These are phyloP conservation scores for Platycnemis pennipes DNA, from an alignment of 2,888 invertebrate genomes.

Conservation along the genomic window DNA sequence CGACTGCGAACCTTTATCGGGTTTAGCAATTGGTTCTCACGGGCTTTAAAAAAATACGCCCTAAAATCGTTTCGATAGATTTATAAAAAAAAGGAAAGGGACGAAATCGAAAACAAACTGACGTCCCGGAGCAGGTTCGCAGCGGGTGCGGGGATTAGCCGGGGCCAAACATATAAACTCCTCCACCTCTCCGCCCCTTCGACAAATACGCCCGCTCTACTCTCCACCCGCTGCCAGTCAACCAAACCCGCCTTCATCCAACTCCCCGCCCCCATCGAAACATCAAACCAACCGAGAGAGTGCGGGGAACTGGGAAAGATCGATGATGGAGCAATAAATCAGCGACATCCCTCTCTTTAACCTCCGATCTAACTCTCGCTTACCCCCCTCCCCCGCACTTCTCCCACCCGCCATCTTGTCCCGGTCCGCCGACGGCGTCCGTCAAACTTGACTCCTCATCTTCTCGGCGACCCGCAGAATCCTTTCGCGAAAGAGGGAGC, in stretches of 20 bases:
- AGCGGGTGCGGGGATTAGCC: not conserved
- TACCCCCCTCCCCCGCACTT: not conserved
- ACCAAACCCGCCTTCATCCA: not conserved
- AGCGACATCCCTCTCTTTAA: slow-evolving; percentile 11
- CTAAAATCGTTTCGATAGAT: not conserved
- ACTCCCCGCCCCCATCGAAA: not conserved
- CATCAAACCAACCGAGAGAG: not conserved
- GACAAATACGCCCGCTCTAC: not conserved
- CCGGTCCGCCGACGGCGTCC: not conserved
- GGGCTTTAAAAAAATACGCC: not conserved
- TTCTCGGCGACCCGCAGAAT: no score
- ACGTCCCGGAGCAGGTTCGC: not conserved
- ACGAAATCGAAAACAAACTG: not conserved
- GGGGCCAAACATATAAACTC: not conserved
- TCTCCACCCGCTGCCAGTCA: not conserved
- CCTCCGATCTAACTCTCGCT: not conserved
- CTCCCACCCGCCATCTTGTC: not conserved
- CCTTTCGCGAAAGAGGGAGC: no score
- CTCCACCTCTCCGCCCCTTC: not conserved
- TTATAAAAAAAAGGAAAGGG: not conserved
- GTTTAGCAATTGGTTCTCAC: not conserved
- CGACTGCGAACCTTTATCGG: not conserved
- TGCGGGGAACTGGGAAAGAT: not conserved
- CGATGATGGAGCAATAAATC: slow-evolving; percentile 1
- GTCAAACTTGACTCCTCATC: not conserved